Evolutionary conservation across 1,140 invertebrate species (phyloP).

Genomic region (Sweltsa coloradensis): DNA sequence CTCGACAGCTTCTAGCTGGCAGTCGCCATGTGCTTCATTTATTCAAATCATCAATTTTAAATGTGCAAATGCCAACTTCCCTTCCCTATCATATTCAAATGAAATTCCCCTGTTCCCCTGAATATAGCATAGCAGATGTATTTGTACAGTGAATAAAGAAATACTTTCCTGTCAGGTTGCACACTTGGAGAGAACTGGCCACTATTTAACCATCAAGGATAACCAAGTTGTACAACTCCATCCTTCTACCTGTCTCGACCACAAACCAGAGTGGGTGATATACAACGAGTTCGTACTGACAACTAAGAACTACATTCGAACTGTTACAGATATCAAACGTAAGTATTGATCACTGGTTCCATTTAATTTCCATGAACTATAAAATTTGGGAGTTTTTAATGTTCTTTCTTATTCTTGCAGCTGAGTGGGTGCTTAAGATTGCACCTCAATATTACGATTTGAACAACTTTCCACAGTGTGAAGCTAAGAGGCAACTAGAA

Average conservation of each 20-base stretch:
- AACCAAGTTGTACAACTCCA: conserved; percentile 98
- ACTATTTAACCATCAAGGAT: conserved; percentile 98
- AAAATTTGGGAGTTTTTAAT: neutral
- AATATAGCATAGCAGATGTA: too few species aligned
- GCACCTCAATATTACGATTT: conserved; percentile 98
- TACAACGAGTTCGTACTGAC: conserved; percentile 99
- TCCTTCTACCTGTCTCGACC: conserved; percentile 96
- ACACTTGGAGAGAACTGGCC: conserved; percentile 87
- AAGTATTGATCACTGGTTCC: conserved; percentile 30
- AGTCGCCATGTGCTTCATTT: too few species aligned
- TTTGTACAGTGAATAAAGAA: too few species aligned
- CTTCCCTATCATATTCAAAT: too few species aligned
- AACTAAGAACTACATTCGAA: conserved; percentile 98
- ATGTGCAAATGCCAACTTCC: too few species aligned
- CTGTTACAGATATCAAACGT: conserved; percentile 98
- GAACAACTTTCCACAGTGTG: conserved; percentile 94
- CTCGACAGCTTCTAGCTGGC: too few species aligned
- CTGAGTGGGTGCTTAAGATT: conserved; percentile 86
- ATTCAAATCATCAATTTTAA: too few species aligned
- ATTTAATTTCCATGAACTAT: neutral
- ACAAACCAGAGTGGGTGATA: conserved; percentile 99
- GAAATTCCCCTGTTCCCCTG: too few species aligned
- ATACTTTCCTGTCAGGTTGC: conserved; percentile 72
- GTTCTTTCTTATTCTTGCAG: too few species aligned
- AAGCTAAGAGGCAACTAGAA: conserved; percentile 88